phyloP scores from a whole-genome alignment of 2,113 vertebrate species.

The Oreamnos americanus region DNA sequence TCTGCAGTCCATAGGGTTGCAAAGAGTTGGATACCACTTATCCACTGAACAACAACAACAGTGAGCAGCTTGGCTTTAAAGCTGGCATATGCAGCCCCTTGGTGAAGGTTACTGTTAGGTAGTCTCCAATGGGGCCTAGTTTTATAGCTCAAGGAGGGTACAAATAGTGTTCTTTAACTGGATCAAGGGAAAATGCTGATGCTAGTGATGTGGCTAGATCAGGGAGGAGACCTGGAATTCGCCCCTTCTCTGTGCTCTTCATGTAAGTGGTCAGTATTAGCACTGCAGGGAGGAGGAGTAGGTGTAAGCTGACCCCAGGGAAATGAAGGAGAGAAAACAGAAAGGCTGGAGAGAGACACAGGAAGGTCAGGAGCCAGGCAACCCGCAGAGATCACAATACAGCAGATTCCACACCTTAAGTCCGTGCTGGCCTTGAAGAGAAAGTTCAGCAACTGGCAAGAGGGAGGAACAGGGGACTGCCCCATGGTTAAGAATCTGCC shows the following conservation, averaged over 20 bases:
- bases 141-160: background rate
- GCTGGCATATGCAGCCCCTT: background rate
- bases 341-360: background rate
- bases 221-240: background rate
- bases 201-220: background rate
- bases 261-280: accelerated
- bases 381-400: background rate
- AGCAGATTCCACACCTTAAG: background rate
- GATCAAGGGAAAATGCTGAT: background rate
- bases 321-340: background rate
- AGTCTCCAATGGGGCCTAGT: background rate
- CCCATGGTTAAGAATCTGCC: background rate
- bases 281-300: background rate
- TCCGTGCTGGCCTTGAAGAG: background rate
- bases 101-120: background rate
- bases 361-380: too few species aligned
- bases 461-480: background rate
- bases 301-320: background rate
- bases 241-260: background rate
- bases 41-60: background rate
- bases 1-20: background rate
- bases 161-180: background rate
- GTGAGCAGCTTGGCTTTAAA: background rate
- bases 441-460: background rate
- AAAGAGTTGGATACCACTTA: background rate